Evolutionary conservation across 2,113 vertebrate species (phyloP).

Genomic region (Muntiacus reevesi): DNA sequence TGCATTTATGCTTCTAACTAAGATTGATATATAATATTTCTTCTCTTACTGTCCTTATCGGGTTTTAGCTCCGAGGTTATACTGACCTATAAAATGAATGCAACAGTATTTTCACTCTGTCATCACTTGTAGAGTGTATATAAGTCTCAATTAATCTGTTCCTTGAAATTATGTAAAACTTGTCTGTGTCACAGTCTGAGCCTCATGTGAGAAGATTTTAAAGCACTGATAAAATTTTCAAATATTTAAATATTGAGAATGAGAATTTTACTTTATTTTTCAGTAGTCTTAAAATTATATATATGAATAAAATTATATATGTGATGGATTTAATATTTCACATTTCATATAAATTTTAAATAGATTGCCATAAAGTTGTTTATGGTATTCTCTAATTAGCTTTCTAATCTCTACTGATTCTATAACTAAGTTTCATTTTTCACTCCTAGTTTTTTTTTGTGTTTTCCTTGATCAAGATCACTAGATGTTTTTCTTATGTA

Average conservation of each 20-base stretch:
- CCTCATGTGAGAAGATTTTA: neutral
- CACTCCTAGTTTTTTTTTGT: neutral
- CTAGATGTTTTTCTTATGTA: neutral
- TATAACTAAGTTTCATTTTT: neutral
- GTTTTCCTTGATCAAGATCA: neutral
- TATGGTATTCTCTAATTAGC: neutral
- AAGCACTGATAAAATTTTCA: neutral
- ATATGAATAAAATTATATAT: neutral
- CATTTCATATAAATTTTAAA: neutral
- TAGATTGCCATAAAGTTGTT: neutral
- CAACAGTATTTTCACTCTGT: neutral
- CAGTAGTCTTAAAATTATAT: neutral
- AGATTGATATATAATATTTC: neutral
- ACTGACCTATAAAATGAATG: neutral
- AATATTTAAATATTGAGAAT: neutral
- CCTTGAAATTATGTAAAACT: neutral
- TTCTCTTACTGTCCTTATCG: neutral
- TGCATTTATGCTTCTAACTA: neutral
- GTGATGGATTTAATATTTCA: neutral
- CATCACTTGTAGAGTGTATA: neutral
- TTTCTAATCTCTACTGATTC: neutral
- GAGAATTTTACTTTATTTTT: neutral
- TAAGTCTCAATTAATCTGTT: neutral
- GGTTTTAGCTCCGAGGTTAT: neutral
- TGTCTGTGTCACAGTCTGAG: neutral